phyloP scores from a whole-genome alignment of 2,113 vertebrate species.

The Glareola pratincola region DNA sequence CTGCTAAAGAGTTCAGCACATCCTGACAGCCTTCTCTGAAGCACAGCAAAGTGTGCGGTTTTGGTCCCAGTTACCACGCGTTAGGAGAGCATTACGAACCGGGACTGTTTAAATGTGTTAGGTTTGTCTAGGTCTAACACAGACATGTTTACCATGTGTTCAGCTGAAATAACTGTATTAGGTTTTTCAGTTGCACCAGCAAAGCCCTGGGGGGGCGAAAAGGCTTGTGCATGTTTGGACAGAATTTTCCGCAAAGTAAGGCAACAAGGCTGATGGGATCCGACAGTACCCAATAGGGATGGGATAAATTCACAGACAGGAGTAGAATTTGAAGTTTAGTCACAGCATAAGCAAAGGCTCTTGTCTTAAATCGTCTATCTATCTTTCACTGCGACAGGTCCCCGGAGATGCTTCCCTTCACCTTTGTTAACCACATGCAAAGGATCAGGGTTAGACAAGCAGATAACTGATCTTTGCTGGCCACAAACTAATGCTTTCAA shows the following conservation, averaged over 20 bases:
- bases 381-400: background rate
- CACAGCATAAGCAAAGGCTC: background rate
- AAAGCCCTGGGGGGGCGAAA: background rate
- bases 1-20: background rate
- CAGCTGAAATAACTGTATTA: background rate
- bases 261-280: background rate
- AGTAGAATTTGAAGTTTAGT: background rate
- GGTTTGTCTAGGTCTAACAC: background rate
- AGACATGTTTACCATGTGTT: background rate
- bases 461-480: background rate
- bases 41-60: rapidly evolving
- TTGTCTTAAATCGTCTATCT: background rate
- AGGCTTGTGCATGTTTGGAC: background rate
- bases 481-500: background rate
- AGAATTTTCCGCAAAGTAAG: background rate
- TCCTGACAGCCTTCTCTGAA: background rate
- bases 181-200: background rate
- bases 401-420: background rate
- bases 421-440: conserved; percentile 23
- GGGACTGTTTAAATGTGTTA: background rate
- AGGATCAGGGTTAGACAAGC: background rate
- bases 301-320: background rate
- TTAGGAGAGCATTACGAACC: background rate
- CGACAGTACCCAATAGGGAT: background rate
- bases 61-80: rapidly evolving